Percentiles rank a stretch among this genome's conserved stretches.
phyloP scores from a whole-genome alignment of 2,888 invertebrate genomes.

The Apocheima hispidaria region DNA sequence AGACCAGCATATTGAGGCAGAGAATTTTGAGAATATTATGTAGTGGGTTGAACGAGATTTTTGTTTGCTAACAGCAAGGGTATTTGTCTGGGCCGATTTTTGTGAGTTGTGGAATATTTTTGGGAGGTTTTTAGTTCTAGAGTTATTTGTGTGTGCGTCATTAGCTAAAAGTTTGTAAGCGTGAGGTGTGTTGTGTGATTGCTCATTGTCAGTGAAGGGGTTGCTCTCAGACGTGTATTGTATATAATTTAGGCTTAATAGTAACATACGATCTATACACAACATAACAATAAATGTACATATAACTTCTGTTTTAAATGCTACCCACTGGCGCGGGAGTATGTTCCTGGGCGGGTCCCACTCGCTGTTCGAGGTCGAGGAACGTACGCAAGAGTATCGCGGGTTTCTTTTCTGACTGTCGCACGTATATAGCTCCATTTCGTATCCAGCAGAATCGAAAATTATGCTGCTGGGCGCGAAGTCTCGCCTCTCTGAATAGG shows the following conservation, averaged over 20 bases:
- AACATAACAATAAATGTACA: not conserved
- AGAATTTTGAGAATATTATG: not conserved
- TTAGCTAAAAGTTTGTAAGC: no score
- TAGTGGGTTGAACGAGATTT: no score
- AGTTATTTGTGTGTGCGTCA: no score
- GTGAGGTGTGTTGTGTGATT: no score
- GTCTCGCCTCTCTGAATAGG: not conserved
- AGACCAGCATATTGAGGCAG: not conserved
- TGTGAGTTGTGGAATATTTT: no score
- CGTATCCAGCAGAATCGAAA: slow-evolving; percentile 8
- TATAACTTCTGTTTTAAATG: not conserved
- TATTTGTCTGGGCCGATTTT: no score
- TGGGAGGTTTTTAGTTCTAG: no score
- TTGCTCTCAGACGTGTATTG: no score
- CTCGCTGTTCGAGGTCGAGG: not conserved
- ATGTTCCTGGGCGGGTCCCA: not conserved
- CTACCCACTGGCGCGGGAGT: not conserved
- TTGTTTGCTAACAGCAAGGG: no score
- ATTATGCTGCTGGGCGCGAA: not conserved
- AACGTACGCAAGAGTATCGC: not conserved
- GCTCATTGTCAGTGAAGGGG: no score
- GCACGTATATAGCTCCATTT: not conserved
- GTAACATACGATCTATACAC: not conserved
- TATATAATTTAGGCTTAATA: no score
- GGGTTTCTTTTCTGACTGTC: slow-evolving; percentile 2